phyloP scores from a whole-genome alignment of 2,797 vertebrate species.

The Parauchenoglanis punctatus region DNA sequence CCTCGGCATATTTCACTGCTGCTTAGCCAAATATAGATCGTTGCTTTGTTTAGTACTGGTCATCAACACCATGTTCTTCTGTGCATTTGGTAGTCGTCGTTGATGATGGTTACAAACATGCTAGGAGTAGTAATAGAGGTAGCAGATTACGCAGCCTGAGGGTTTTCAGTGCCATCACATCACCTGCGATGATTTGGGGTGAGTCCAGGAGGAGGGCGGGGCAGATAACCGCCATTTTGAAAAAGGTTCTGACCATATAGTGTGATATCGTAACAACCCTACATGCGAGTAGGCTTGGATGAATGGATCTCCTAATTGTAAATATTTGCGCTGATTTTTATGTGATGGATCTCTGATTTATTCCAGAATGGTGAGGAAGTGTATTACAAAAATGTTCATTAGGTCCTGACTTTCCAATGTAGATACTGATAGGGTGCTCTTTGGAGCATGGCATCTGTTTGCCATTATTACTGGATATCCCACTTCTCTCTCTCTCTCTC shows the following conservation, averaged over 20 bases:
- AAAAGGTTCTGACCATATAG: neutral
- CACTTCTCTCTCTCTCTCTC: neutral
- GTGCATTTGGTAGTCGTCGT: neutral
- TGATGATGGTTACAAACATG: neutral
- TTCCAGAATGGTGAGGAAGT: neutral
- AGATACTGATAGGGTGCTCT: neutral
- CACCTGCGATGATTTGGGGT: neutral
- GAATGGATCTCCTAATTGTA: neutral
- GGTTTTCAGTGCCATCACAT: neutral
- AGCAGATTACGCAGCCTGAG: neutral
- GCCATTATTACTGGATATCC: neutral
- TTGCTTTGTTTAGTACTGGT: neutral
- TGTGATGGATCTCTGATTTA: neutral
- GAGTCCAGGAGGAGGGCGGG: neutral
- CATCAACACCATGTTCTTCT: neutral
- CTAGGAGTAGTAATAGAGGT: neutral
- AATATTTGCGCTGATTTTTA: slow-evolving; percentile 3
- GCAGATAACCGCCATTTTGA: neutral
- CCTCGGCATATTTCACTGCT: neutral
- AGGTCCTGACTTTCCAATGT: too few relatives aligned
- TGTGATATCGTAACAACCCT: neutral
- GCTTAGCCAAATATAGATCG: neutral
- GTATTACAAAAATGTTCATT: neutral
- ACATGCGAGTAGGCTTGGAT: neutral
- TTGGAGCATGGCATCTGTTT: neutral